phyloP scores from a whole-genome alignment of 2,113 vertebrate species.

The Columbina picui region DNA sequence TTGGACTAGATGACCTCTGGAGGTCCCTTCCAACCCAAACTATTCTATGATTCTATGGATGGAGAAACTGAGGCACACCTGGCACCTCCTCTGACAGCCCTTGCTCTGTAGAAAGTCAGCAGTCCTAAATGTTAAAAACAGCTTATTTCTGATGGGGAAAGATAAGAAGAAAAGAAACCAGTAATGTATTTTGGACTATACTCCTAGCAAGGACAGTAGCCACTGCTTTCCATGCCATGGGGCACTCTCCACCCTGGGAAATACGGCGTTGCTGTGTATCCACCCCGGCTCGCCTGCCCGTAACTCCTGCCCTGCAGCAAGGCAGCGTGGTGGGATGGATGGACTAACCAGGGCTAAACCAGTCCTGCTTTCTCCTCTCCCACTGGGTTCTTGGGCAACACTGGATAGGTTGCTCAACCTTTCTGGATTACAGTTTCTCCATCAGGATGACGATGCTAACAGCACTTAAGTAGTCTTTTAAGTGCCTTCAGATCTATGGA shows the following conservation, averaged over 20 bases:
- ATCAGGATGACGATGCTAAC: neutral
- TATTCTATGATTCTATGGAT: neutral
- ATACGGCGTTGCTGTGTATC: neutral
- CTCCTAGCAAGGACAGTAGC: neutral
- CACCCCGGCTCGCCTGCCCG: neutral
- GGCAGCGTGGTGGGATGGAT: neutral
- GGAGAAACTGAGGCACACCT: neutral
- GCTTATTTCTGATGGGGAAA: neutral
- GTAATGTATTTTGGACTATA: fast-evolving
- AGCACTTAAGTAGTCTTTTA: neutral
- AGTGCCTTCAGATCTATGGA: neutral
- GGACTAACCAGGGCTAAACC: conserved; percentile 11
- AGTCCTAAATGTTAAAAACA: neutral
- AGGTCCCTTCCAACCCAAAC: too few relatives aligned
- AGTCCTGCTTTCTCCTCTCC: conserved; percentile 2
- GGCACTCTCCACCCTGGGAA: neutral
- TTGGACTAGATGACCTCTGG: too few relatives aligned
- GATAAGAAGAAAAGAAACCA: neutral
- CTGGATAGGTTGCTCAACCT: neutral
- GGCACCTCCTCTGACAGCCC: neutral
- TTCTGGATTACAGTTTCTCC: neutral
- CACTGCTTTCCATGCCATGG: neutral
- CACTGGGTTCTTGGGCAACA: neutral
- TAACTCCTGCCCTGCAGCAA: conserved; percentile 26
- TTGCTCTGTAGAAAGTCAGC: neutral